Percentiles rank a stretch among this genome's conserved stretches.
These are phyloP conservation scores for Crambe crambe DNA, from an alignment of 37 sponge, comb jelly and placozoan genomes.

Conservation along the genomic window DNA sequence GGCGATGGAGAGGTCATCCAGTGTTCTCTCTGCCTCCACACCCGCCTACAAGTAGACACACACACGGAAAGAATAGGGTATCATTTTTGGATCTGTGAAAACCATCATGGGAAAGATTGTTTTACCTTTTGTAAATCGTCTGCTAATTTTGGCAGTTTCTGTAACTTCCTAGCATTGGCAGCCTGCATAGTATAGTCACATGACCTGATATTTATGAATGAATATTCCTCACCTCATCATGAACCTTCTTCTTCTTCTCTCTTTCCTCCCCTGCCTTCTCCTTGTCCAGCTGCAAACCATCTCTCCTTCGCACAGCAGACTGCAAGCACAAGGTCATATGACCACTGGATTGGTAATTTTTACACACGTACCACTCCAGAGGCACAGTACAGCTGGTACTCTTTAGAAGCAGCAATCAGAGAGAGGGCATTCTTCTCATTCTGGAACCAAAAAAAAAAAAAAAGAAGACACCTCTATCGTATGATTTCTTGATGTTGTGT, in stretches of 20 bases:
- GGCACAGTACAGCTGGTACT: constrained; percentile 73
- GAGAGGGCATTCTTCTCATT: not conserved
- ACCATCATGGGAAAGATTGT: not conserved
- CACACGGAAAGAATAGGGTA: not conserved
- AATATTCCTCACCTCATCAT: constrained; percentile 51
- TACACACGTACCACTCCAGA: constrained; percentile 61
- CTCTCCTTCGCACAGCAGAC: constrained; percentile 53
- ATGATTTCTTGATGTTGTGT: not conserved
- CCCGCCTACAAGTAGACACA: constrained; percentile 22
- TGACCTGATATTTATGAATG: too few relatives aligned
- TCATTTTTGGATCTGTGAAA: not conserved
- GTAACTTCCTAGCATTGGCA: constrained; percentile 45
- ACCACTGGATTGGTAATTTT: not conserved
- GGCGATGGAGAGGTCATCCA: constrained; percentile 63
- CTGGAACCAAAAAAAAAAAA: too few relatives aligned
- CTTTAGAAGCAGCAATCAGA: constrained; percentile 27
- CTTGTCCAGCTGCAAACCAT: constrained; percentile 63
- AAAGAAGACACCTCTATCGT: too few relatives aligned
- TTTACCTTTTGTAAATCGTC: constrained; percentile 58
- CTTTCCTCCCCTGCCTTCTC: constrained; percentile 55
- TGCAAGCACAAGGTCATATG: not conserved
- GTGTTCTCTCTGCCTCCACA: constrained; percentile 49
- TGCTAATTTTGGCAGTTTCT: constrained; percentile 54
- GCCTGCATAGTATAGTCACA: constrained; percentile 45
- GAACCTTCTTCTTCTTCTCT: constrained; percentile 57